Evolutionary conservation across 2,797 vertebrate species (phyloP).

Genomic region (Nannoperca obscura): DNA sequence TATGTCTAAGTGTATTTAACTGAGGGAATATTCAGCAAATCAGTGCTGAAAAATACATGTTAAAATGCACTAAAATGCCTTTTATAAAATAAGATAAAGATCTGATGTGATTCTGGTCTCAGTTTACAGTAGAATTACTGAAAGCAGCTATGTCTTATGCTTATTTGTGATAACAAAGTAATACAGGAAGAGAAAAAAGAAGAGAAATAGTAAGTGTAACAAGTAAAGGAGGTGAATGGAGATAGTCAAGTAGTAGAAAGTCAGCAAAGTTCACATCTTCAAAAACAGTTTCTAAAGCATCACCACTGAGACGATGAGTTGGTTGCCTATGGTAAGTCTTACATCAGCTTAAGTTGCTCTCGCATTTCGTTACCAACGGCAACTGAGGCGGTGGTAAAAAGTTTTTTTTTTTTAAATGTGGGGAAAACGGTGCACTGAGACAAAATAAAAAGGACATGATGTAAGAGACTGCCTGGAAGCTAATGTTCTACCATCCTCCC

Average conservation of each 20-base stretch:
- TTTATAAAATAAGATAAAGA: too few relatives aligned
- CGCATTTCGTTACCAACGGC: constrained; percentile 59
- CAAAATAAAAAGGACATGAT: constrained; percentile 70
- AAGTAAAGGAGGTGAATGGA: neutral
- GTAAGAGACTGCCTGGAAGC: constrained; percentile 70
- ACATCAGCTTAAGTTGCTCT: constrained; percentile 67
- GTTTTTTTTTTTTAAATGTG: constrained; percentile 20
- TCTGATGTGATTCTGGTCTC: neutral
- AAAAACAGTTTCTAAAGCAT: constrained; percentile 48
- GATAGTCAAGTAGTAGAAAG: constrained; percentile 34
- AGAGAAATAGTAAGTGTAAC: neutral
- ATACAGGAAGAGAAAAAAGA: neutral
- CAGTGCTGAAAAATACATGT: neutral
- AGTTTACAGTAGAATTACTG: neutral
- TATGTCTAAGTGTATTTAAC: neutral
- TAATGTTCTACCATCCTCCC: constrained; percentile 60
- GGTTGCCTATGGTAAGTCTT: constrained; percentile 66
- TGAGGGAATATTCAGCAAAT: constrained; percentile 4
- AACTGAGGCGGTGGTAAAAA: constrained; percentile 37
- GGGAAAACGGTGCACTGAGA: constrained; percentile 46
- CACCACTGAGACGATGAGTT: constrained; percentile 52
- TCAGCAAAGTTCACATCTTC: constrained; percentile 39
- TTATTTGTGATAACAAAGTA: neutral
- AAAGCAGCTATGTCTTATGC: neutral
- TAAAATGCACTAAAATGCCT: neutral